Evolutionary conservation across 2,113 vertebrate genomes (phyloP).

Genomic region (Excalfactoria chinensis): DNA sequence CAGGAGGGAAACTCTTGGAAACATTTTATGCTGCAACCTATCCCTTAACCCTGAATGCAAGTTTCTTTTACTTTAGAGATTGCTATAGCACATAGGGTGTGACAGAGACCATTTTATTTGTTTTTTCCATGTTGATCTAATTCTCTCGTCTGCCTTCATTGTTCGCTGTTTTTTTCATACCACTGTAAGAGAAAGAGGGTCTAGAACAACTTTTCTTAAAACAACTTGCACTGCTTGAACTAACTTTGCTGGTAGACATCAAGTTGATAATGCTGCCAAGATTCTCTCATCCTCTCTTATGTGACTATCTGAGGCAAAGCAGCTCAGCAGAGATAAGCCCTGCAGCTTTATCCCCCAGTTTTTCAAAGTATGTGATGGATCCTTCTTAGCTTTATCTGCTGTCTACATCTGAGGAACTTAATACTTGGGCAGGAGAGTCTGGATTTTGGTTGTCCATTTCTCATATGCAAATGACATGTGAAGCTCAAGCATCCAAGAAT

Average conservation of each 20-base stretch:
- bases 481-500: neutral
- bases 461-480: neutral
- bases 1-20: neutral
- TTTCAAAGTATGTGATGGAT: neutral
- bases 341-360: accelerated
- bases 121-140: neutral
- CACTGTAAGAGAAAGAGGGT: neutral
- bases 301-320: neutral
- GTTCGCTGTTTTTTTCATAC: neutral
- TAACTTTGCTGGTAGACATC: neutral
- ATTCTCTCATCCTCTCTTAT: neutral
- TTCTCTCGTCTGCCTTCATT: neutral
- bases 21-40: neutral
- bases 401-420: neutral
- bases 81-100: neutral
- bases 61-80: neutral
- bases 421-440: neutral
- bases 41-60: neutral
- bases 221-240: neutral
- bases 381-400: neutral
- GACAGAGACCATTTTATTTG: neutral
- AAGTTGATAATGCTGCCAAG: neutral
- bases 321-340: neutral
- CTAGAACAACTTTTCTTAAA: neutral
- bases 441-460: neutral